Evolutionary conservation across 2,888 invertebrate genomes (phyloP).

Genomic region (Hypena proboscidalis): DNA sequence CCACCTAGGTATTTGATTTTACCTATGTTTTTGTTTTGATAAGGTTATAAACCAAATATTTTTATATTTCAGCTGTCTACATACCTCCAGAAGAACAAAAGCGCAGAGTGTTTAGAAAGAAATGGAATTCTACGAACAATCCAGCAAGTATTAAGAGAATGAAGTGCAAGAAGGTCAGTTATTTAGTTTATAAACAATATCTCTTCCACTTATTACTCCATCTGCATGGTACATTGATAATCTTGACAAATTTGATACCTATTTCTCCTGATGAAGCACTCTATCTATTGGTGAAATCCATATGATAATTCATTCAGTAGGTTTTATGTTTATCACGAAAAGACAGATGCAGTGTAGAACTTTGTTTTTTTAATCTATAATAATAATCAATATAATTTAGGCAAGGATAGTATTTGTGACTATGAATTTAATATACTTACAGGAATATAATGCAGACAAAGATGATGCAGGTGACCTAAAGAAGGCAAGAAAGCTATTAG

Average conservation of each 20-base stretch:
- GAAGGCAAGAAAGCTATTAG: constrained; percentile 67
- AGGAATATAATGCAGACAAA: constrained; percentile 71
- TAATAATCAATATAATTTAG: too few relatives aligned
- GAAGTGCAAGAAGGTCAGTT: constrained; percentile 67
- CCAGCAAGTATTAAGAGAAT: constrained; percentile 73
- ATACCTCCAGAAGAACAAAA: constrained; percentile 89
- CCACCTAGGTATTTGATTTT: too few relatives aligned
- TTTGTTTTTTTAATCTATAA: too few relatives aligned
- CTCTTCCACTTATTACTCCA: constrained; percentile 11
- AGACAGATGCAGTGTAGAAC: too few relatives aligned
- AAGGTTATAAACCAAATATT: neutral
- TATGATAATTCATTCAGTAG: too few relatives aligned
- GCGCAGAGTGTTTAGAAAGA: constrained; percentile 80
- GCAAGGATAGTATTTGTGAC: neutral
- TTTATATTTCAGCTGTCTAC: constrained; percentile 84
- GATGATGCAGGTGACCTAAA: constrained; percentile 65
- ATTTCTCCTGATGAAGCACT: too few relatives aligned
- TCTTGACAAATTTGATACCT: too few relatives aligned
- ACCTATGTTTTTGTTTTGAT: too few relatives aligned
- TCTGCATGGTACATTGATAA: too few relatives aligned
- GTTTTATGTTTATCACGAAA: too few relatives aligned
- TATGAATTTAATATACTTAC: constrained; percentile 3
- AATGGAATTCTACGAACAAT: constrained; percentile 77
- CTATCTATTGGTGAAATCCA: too few relatives aligned
- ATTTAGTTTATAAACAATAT: too few relatives aligned